Conservation (phyloP, 2,113 vertebrate genomes). For the Pelobates fuscus region DNA sequence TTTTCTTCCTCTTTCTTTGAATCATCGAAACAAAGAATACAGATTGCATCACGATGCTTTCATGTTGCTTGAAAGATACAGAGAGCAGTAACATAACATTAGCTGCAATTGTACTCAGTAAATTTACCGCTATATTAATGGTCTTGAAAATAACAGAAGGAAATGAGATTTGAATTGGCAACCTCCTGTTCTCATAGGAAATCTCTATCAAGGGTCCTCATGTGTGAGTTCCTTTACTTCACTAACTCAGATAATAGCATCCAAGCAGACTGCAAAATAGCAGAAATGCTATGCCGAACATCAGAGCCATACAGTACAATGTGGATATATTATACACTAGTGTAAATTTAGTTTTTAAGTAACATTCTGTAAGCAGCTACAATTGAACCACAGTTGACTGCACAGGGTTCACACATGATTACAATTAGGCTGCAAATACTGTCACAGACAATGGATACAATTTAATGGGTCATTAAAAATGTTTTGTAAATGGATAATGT, state of each 20-base stretch:
- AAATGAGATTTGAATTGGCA: constrained; percentile 48
- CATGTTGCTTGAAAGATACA: constrained; percentile 34
- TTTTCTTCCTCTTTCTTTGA: too few relatives aligned
- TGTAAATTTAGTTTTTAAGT: constrained; percentile 59
- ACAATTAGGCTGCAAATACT: constrained; percentile 62
- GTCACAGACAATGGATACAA: constrained; percentile 63
- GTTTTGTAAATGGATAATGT: constrained; percentile 62
- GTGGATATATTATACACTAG: constrained; percentile 37
- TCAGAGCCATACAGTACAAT: constrained; percentile 14
- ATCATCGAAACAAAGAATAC: background rate
- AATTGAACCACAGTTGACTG: constrained; percentile 59
- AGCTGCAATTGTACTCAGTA: constrained; percentile 41
- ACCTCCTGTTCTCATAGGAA: constrained; percentile 44
- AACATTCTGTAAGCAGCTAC: constrained; percentile 63
- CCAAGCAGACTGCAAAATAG: constrained; percentile 24
- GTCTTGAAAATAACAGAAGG: constrained; percentile 46
- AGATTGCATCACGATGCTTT: constrained; percentile 25
- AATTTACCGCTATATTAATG: constrained; percentile 42
- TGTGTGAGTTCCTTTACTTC: constrained; percentile 24
- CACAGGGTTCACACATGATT: constrained; percentile 64
- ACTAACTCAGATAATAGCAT: constrained; percentile 42
- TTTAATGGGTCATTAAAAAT: constrained; percentile 61
- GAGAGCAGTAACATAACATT: constrained; percentile 29
- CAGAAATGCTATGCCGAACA: background rate
- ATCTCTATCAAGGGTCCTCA: constrained; percentile 36